phyloP scores from a whole-genome alignment of 2,113 vertebrate species.

The Carlito syrichta region DNA sequence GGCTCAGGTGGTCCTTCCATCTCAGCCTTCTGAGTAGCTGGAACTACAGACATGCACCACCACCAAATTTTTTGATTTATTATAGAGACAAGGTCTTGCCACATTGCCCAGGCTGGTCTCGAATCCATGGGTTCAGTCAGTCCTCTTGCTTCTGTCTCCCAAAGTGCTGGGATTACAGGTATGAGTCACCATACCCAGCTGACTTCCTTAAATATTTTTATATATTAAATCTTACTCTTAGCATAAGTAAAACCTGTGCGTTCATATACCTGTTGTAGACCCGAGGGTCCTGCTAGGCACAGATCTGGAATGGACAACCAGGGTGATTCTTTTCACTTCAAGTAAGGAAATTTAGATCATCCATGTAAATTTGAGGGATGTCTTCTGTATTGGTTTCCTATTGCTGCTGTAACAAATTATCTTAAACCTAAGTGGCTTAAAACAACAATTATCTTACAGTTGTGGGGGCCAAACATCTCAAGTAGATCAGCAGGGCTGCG shows the following conservation, averaged over 20 bases:
- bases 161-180: too few species aligned
- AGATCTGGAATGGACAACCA: neutral
- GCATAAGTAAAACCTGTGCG: neutral
- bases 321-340: neutral
- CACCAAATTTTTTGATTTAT: too few species aligned
- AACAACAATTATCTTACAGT: neutral
- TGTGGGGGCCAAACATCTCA: neutral
- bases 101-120: too few species aligned
- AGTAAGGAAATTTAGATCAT: neutral
- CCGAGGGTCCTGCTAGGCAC: rapidly evolving
- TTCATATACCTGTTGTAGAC: neutral
- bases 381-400: neutral
- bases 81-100: too few species aligned
- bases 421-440: neutral
- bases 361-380: neutral
- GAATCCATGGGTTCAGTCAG: too few species aligned
- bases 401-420: too few species aligned
- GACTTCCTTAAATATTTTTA: neutral
- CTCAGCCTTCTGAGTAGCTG: too few species aligned
- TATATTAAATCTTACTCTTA: neutral
- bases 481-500: neutral
- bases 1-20: too few species aligned
- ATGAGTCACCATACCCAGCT: too few species aligned
- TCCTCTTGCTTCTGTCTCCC: too few species aligned
- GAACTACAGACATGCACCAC: too few species aligned